These are phyloP conservation scores for Bradynema listronoti DNA, from an alignment of 1,140 invertebrate species.

Conservation along the genomic window DNA sequence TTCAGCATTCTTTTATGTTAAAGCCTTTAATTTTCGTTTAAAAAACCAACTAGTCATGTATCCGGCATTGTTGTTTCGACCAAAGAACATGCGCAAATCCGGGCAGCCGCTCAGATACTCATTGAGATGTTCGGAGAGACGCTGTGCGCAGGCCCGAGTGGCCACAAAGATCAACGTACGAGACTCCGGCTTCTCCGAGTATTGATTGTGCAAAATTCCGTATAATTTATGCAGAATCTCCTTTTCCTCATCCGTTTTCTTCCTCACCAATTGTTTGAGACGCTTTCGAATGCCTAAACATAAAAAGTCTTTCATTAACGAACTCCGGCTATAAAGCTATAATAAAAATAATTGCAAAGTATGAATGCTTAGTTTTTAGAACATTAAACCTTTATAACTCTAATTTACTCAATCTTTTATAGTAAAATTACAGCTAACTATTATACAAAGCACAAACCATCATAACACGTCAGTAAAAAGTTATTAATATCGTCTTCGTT, in stretches of 20 bases:
- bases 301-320: too few relatives aligned
- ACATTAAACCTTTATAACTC: too few relatives aligned
- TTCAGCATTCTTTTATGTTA: too few relatives aligned
- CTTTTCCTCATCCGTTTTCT: constrained; percentile 12
- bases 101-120: background rate
- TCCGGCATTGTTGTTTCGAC: constrained; percentile 3
- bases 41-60: constrained; percentile 22
- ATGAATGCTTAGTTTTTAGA: too few relatives aligned
- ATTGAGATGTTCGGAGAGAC: constrained; percentile 29
- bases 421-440: too few relatives aligned
- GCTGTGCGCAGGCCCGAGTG: constrained; percentile 17
- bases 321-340: too few relatives aligned
- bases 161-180: constrained; percentile 42
- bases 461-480: constrained; percentile 6
- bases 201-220: constrained; percentile 26
- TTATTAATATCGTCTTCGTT: constrained; percentile 18
- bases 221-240: constrained; percentile 23
- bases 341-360: too few relatives aligned
- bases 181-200: constrained; percentile 32
- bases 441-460: too few relatives aligned
- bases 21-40: too few relatives aligned
- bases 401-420: too few relatives aligned
- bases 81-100: constrained; percentile 21
- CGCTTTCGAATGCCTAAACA: constrained; percentile 1
- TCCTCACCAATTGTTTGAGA: background rate